phyloP scores from a whole-genome alignment of 1,140 invertebrate genomes.

The Dermatophagoides farinae region DNA sequence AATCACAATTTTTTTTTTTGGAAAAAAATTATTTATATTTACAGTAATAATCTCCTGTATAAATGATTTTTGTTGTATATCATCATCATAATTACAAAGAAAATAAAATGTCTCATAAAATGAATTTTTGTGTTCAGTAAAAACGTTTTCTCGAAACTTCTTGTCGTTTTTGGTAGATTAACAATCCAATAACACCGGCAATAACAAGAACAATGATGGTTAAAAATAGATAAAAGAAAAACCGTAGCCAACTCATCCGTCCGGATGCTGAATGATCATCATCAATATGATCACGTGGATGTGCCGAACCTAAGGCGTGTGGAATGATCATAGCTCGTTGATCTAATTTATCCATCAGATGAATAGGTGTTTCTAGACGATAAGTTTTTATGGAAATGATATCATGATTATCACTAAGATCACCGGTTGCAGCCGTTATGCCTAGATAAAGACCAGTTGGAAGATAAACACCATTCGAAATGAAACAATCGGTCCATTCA shows the following conservation, averaged over 20 bases:
- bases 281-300: conserved; percentile 57
- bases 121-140: conserved; percentile 36
- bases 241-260: conserved; percentile 48
- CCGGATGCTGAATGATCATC: conserved; percentile 48
- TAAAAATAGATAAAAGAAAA: conserved; percentile 62
- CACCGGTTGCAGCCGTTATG: conserved; percentile 81
- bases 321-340: conserved; percentile 35
- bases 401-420: conserved; percentile 84
- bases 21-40: no score
- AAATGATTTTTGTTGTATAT: no score
- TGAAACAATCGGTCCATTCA: conserved; percentile 82
- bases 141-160: conserved; percentile 72
- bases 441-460: conserved; percentile 93
- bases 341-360: conserved; percentile 10
- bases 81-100: no score
- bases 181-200: conserved; percentile 58
- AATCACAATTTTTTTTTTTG: no score
- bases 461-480: conserved; percentile 63
- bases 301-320: conserved; percentile 54
- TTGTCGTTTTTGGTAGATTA: conserved; percentile 74
- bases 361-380: conserved; percentile 37
- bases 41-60: no score
- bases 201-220: conserved; percentile 52
- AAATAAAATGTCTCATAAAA: background rate
- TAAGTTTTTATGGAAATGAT: conserved; percentile 70